phyloP scores from a whole-genome alignment of 2,797 vertebrate genomes.

The Mallotus villosus region DNA sequence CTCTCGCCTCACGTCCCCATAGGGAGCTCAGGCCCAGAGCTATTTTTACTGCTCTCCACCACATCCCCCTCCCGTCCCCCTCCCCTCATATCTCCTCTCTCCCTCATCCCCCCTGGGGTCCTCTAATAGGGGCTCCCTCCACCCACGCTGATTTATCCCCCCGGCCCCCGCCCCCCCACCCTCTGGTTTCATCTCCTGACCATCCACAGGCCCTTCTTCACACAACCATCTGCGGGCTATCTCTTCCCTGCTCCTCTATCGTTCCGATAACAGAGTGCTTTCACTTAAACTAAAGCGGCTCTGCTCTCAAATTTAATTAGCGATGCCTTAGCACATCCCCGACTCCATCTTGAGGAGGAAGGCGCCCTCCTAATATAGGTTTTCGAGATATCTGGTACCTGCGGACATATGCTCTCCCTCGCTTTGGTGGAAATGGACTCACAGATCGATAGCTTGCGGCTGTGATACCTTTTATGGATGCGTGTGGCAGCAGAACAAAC shows the following conservation, averaged over 20 bases:
- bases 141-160: conserved; percentile 69
- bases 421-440: conserved; percentile 62
- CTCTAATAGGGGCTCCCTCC: conserved; percentile 71
- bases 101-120: conserved; percentile 46
- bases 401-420: background rate
- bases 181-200: conserved; percentile 73
- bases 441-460: conserved; percentile 49
- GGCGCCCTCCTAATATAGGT: conserved; percentile 17
- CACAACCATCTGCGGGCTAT: conserved; percentile 53
- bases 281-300: conserved; percentile 62
- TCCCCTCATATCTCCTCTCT: conserved; percentile 54
- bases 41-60: conserved; percentile 73
- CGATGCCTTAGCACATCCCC: conserved; percentile 59
- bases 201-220: conserved; percentile 56
- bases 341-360: conserved; percentile 48
- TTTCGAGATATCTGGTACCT: conserved; percentile 12
- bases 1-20: conserved; percentile 59
- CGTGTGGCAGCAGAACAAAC: conserved; percentile 28
- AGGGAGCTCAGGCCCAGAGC: conserved; percentile 69
- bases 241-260: conserved; percentile 61
- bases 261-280: conserved; percentile 67
- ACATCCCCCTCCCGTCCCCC: conserved; percentile 31
- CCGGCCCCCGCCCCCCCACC: conserved; percentile 24
- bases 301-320: conserved; percentile 71
- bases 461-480: conserved; percentile 25